A percentile compares a stretch with the other conserved stretches of the same genome.
phyloP scores from a whole-genome alignment of 2,888 invertebrate genomes.

The Conus canariensis region DNA sequence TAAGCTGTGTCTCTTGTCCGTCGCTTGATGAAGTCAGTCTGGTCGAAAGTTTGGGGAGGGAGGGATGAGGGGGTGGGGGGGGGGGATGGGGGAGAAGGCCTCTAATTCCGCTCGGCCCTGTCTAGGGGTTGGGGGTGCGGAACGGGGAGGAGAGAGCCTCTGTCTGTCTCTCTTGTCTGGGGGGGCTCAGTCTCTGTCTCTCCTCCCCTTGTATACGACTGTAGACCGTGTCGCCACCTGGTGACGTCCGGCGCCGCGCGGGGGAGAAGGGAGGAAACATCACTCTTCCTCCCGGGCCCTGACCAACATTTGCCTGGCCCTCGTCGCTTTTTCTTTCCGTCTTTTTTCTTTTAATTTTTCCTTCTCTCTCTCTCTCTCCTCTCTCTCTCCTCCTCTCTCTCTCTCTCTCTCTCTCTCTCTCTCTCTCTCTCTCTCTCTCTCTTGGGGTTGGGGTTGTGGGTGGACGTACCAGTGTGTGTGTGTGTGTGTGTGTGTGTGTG shows the following conservation, averaged over 20 bases:
- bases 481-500: too few relatives aligned
- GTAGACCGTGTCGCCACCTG: background rate
- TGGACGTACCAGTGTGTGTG: too few relatives aligned
- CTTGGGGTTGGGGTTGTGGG: too few relatives aligned
- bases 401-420: background rate
- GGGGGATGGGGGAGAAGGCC: background rate
- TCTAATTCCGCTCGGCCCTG: background rate
- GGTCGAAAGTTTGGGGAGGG: background rate
- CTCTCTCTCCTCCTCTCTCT: background rate
- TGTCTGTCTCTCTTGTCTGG: background rate
- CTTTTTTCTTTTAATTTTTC: too few relatives aligned
- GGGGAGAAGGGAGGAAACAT: background rate
- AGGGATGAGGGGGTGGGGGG: too few relatives aligned
- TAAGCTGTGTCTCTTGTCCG: background rate
- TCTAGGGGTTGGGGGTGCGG: background rate
- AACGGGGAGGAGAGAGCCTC: background rate
- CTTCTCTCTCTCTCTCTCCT: constrained; percentile 5
- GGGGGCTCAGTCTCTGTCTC: constrained; percentile 20
- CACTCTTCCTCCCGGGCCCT: background rate
- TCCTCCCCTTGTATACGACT: background rate
- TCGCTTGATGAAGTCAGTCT: background rate
- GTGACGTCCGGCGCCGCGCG: background rate
- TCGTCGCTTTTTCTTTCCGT: background rate
- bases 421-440: background rate
- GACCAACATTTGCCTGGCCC: background rate